phyloP scores from a whole-genome alignment of 2,888 invertebrate species.

The Rhorus exstirpatorius region DNA sequence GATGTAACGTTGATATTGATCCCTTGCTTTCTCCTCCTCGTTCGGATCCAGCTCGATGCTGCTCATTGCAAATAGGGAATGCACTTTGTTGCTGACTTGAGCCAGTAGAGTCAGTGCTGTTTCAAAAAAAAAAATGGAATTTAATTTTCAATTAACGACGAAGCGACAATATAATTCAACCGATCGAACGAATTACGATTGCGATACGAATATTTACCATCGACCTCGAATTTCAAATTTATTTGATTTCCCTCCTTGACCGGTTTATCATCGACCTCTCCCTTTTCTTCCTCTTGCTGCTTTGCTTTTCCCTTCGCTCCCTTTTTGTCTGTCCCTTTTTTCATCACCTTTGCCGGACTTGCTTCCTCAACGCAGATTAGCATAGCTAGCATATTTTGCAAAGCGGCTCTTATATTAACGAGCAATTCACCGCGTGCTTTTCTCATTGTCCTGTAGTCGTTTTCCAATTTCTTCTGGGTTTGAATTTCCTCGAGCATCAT shows the following conservation, averaged over 20 bases:
- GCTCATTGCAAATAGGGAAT: conserved; percentile 76
- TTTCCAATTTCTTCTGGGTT: conserved; percentile 86
- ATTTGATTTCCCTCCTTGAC: conserved; percentile 48
- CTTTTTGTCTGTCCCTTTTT: conserved; percentile 55
- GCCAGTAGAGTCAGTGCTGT: conserved; percentile 78
- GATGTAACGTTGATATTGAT: conserved; percentile 81
- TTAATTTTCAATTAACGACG: background rate
- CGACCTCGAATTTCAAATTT: conserved; percentile 71
- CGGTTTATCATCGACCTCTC: conserved; percentile 50
- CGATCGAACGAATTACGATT: conserved; percentile 1
- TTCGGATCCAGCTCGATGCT: conserved; percentile 77
- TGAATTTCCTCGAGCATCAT: conserved; percentile 86
- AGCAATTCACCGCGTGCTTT: conserved; percentile 87
- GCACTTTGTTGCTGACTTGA: conserved; percentile 77
- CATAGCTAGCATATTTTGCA: conserved; percentile 88
- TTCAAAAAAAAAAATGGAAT: background rate
- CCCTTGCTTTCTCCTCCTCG: conserved; percentile 77
- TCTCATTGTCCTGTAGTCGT: conserved; percentile 84
- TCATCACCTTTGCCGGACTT: conserved; percentile 45
- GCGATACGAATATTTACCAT: conserved; percentile 70
- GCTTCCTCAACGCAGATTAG: conserved; percentile 83
- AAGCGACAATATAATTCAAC: conserved; percentile 27
- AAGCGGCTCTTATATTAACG: conserved; percentile 88
- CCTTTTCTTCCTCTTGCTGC: conserved; percentile 55
- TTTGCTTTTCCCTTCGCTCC: conserved; percentile 43